Percentiles rank a stretch among this genome's conserved stretches.
Evolutionary conservation across 2,113 vertebrate genomes (phyloP).

Genomic region (Excalfactoria chinensis): DNA sequence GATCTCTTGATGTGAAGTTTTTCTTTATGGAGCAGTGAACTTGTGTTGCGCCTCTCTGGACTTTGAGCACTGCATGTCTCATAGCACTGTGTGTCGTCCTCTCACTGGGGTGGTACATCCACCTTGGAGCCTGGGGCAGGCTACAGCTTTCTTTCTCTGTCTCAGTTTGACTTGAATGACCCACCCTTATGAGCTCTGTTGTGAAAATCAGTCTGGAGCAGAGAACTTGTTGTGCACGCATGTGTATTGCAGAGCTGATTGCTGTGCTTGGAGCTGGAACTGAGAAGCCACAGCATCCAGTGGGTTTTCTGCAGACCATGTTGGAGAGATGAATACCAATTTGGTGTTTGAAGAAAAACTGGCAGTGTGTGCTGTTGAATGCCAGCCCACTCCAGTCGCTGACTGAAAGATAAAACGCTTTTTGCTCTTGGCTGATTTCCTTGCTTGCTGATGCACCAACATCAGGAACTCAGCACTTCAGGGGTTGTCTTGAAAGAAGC

Average conservation of each 20-base stretch:
- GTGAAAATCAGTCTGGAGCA: background rate
- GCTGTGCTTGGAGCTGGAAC: background rate
- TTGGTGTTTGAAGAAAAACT: constrained; percentile 52
- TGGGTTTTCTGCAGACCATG: background rate
- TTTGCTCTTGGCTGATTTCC: constrained; percentile 62
- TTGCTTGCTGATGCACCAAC: constrained; percentile 41
- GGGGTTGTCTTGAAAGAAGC: constrained; percentile 56
- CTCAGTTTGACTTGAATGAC: background rate
- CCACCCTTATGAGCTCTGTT: background rate
- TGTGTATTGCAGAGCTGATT: background rate
- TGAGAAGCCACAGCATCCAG: background rate
- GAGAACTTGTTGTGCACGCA: background rate
- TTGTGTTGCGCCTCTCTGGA: background rate
- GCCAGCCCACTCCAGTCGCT: constrained; percentile 25
- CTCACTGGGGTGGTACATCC: background rate
- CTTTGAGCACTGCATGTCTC: background rate
- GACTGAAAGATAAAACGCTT: constrained; percentile 28
- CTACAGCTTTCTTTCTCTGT: background rate
- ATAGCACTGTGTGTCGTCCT: background rate
- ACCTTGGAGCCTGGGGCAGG: fast-evolving
- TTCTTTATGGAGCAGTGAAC: background rate
- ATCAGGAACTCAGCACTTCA: constrained; percentile 22
- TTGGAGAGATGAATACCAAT: background rate
- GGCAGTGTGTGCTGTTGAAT: constrained; percentile 27
- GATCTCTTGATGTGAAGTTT: background rate